A percentile compares a stretch with the other conserved stretches of the same genome.
phyloP scores from a whole-genome alignment of 2,113 vertebrate species.

The Platysternon megacephalum region DNA sequence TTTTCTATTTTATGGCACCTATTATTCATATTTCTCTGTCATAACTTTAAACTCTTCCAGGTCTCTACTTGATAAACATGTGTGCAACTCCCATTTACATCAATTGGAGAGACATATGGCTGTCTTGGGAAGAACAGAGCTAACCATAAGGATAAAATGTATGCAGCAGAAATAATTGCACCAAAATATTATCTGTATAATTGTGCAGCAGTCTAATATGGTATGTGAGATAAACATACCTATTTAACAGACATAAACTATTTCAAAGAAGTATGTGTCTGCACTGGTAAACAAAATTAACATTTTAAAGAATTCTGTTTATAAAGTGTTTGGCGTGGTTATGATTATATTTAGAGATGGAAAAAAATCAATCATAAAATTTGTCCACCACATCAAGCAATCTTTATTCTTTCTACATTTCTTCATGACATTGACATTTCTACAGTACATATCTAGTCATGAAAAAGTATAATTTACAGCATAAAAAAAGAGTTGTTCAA shows the following conservation, averaged over 20 bases:
- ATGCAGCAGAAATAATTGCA: not conserved
- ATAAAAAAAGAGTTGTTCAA: not conserved
- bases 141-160: not conserved
- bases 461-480: not conserved
- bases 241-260: not conserved
- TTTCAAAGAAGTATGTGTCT: not conserved
- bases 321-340: not conserved
- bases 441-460: not conserved
- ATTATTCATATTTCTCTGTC: not conserved
- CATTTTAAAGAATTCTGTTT: conserved; percentile 34
- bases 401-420: not conserved
- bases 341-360: conserved; percentile 14
- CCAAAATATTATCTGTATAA: not conserved
- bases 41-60: not conserved
- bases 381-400: not conserved
- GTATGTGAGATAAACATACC: conserved; percentile 4
- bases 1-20: not conserved
- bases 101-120: not conserved
- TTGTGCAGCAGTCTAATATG: not conserved
- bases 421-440: not conserved
- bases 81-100: not conserved
- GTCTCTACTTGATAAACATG: not conserved
- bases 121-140: not conserved
- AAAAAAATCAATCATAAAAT: not conserved
- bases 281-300: conserved; percentile 44